Percentiles rank a stretch among this genome's conserved stretches.
These are phyloP conservation scores for Drosophila seguyi DNA, from an alignment of 1,140 invertebrate genomes.

Conservation along the genomic window DNA sequence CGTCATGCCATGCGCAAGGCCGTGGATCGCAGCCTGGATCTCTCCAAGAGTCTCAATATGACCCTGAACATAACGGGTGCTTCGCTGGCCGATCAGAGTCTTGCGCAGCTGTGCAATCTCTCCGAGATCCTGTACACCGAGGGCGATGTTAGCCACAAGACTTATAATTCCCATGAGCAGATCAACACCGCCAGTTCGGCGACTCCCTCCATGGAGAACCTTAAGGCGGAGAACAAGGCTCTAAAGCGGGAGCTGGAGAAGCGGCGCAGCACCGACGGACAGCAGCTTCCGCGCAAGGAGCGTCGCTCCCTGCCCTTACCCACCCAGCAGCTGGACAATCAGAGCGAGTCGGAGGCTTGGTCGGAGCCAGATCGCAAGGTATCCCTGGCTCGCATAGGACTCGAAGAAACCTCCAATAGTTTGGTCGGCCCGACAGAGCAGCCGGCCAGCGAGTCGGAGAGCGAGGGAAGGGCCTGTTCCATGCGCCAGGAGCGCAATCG, in stretches of 20 bases:
- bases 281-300: conserved; percentile 56
- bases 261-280: conserved; percentile 50
- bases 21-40: conserved; percentile 87
- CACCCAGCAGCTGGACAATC: conserved; percentile 85
- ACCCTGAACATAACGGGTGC: conserved; percentile 75
- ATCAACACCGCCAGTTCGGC: conserved; percentile 68
- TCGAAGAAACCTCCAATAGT: conserved; percentile 84
- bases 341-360: conserved; percentile 93
- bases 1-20: conserved; percentile 86
- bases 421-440: conserved; percentile 25
- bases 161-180: conserved; percentile 78
- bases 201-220: conserved; percentile 77
- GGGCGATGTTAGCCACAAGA: conserved; percentile 58
- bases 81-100: conserved; percentile 78
- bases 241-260: conserved; percentile 85
- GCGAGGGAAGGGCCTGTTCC: conserved; percentile 52
- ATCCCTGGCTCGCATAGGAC: conserved; percentile 91
- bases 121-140: conserved; percentile 83
- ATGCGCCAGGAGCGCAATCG: conserved; percentile 57
- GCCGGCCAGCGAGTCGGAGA: conserved; percentile 75
- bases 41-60: conserved; percentile 86
- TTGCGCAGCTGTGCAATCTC: conserved; percentile 85
- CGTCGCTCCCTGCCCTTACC: conserved; percentile 61
- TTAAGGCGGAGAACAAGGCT: conserved; percentile 85
- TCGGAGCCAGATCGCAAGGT: conserved; percentile 93